Conservation (phyloP, 2,797 vertebrate genomes). For the Sternotherus odoratus region DNA sequence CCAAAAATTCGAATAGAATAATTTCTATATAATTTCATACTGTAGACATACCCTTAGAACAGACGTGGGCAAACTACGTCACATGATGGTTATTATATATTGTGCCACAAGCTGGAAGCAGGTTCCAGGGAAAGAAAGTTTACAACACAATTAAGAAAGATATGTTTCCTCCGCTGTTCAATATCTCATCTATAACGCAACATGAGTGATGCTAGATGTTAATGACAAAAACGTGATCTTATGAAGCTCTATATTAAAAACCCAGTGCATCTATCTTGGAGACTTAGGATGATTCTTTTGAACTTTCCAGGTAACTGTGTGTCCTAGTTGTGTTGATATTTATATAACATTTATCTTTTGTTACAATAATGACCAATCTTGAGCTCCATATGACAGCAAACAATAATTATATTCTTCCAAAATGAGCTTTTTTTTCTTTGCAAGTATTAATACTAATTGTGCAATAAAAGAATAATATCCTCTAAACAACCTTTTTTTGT, state of each 20-base stretch:
- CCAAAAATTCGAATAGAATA: too few species aligned
- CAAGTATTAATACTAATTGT: not conserved
- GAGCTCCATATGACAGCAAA: not conserved
- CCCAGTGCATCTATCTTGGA: not conserved
- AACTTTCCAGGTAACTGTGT: not conserved
- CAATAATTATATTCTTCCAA: not conserved
- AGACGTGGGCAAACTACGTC: too few species aligned
- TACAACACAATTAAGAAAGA: not conserved
- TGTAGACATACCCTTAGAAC: too few species aligned
- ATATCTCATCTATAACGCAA: not conserved
- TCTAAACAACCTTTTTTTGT: not conserved
- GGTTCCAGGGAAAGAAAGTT: not conserved
- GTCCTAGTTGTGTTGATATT: not conserved
- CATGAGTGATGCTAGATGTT: not conserved
- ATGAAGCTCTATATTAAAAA: not conserved
- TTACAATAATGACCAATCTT: not conserved
- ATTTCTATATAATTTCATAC: too few species aligned
- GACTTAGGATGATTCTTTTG: fast-evolving
- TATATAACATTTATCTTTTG: not conserved
- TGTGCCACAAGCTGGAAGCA: not conserved
- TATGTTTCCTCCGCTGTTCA: not conserved
- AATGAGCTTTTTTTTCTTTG: not conserved
- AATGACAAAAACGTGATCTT: not conserved
- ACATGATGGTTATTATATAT: not conserved
- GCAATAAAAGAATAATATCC: not conserved